These are phyloP conservation scores for Tapirus indicus DNA, from an alignment of 2,797 vertebrate species.

Conservation along the genomic window DNA sequence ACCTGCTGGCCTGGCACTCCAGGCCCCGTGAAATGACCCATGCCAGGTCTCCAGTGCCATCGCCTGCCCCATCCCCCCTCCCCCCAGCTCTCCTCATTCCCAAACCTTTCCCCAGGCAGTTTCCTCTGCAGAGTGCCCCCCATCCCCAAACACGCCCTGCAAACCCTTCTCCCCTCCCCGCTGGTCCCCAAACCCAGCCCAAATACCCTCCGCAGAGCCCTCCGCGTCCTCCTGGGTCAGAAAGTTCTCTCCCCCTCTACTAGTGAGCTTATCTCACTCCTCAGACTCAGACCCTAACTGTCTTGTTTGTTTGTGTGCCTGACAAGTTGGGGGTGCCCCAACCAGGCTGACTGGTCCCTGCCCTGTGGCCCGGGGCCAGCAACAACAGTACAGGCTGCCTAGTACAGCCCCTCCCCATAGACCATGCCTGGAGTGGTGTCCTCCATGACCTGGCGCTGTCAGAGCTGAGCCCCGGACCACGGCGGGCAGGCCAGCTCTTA, in stretches of 20 bases:
- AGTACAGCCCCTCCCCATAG: background rate
- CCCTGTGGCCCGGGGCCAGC: background rate
- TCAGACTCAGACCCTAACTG: background rate
- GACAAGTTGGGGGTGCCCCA: background rate
- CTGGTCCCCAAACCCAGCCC: background rate
- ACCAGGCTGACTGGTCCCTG: background rate
- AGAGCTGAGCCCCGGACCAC: background rate
- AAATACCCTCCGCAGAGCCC: accelerated
- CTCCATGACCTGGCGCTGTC: background rate
- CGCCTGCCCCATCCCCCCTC: too few relatives aligned
- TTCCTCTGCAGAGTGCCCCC: background rate
- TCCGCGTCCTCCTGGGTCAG: background rate
- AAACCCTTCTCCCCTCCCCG: background rate
- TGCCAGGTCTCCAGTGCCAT: background rate
- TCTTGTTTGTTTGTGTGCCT: background rate
- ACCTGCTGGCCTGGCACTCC: background rate
- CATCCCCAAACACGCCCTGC: accelerated
- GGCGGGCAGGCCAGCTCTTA: accelerated
- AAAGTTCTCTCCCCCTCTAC: background rate
- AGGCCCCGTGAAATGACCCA: background rate
- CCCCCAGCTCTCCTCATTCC: background rate
- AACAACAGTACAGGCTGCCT: background rate
- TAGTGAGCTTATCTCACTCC: background rate
- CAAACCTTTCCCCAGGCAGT: background rate
- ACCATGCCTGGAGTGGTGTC: accelerated